Percentiles rank a stretch among this genome's conserved stretches.
Conservation (phyloP, 2,888 invertebrate genomes). For the Ophonus ardosiacus region DNA sequence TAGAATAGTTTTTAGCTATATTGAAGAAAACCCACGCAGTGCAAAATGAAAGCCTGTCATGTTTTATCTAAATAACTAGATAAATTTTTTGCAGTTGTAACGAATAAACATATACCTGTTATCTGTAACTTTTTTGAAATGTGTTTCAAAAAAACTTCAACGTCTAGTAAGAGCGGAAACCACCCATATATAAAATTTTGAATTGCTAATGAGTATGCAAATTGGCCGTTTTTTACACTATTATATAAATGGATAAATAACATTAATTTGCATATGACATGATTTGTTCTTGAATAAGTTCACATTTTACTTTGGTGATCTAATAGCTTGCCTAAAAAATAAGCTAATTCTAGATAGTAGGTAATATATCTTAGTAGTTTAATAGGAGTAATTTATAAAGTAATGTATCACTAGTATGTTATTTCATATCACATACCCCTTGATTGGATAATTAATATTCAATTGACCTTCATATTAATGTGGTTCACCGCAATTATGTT, state of each 20-base stretch:
- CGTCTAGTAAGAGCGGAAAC: background rate
- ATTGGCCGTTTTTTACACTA: constrained; percentile 11
- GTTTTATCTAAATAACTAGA: background rate
- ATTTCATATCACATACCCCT: constrained; percentile 12
- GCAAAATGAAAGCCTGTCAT: background rate
- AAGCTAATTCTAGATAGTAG: constrained; percentile 11
- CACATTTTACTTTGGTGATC: constrained; percentile 9
- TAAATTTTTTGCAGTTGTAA: background rate
- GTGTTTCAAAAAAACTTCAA: background rate
- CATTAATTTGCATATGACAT: constrained; percentile 5
- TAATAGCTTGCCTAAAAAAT: no score
- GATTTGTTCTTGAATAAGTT: constrained; percentile 21
- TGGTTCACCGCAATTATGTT: constrained; percentile 46
- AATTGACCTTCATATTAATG: constrained; percentile 57
- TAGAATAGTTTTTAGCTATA: background rate
- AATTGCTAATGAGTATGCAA: constrained; percentile 33
- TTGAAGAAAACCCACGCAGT: background rate
- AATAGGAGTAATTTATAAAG: background rate
- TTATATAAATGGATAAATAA: constrained; percentile 43
- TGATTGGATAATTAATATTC: constrained; percentile 47
- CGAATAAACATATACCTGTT: background rate
- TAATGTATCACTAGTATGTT: background rate
- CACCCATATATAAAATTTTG: background rate
- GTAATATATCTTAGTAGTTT: constrained; percentile 16
- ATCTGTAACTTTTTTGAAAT: background rate